phyloP scores from a whole-genome alignment of 1,140 invertebrate genomes.

The Drosophila carrolli region DNA sequence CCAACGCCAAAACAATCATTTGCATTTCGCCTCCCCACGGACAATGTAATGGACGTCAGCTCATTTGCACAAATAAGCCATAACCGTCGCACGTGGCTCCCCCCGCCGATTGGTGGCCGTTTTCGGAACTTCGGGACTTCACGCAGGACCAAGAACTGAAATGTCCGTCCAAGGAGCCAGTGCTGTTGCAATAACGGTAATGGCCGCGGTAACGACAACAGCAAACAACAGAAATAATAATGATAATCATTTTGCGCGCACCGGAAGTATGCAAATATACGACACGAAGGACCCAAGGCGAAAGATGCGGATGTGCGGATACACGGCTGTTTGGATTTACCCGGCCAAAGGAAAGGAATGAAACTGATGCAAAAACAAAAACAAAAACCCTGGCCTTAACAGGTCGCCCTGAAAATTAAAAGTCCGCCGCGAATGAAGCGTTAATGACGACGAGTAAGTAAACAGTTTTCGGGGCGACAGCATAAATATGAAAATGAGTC shows the following conservation, averaged over 20 bases:
- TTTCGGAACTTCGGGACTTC: conserved; percentile 36
- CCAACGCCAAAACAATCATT: conserved; percentile 64
- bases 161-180: conserved; percentile 12
- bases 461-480: conserved; percentile 55
- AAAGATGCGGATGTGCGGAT: conserved; percentile 41
- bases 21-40: conserved; percentile 66
- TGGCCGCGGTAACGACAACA: conserved; percentile 75
- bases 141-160: neutral
- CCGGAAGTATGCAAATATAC: conserved; percentile 81
- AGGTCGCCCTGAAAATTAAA: conserved; percentile 58
- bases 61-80: conserved; percentile 82
- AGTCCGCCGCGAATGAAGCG: conserved; percentile 65
- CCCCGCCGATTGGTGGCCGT: conserved; percentile 47
- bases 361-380: neutral
- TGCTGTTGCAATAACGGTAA: conserved; percentile 76
- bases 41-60: conserved; percentile 74
- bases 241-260: conserved; percentile 80
- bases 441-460: conserved; percentile 71
- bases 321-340: conserved; percentile 28
- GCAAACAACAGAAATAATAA: conserved; percentile 82
- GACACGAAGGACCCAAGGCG: conserved; percentile 52
- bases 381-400: conserved; percentile 47
- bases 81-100: conserved; percentile 58
- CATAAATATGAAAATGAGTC: conserved; percentile 57
- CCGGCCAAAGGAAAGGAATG: neutral